These are phyloP conservation scores for Drosophila nr. perissopoda DNA, from an alignment of 2,888 invertebrate species.

Conservation along the genomic window DNA sequence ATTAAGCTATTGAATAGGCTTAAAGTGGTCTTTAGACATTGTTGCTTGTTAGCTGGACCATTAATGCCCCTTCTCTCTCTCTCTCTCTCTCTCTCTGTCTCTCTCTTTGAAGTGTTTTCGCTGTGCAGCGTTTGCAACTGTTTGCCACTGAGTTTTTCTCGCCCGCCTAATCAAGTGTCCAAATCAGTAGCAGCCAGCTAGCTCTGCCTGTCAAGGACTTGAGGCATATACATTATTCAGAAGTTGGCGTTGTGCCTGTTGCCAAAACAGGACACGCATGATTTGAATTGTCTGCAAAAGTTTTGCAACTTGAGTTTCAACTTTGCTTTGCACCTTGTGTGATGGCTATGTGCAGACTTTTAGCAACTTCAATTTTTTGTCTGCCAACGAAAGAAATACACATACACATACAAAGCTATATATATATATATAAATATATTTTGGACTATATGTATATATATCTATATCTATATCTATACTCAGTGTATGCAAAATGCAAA, in stretches of 20 bases:
- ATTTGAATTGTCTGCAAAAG: slow-evolving; percentile 68
- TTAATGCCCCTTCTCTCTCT: slow-evolving; percentile 18
- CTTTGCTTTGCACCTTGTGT: slow-evolving; percentile 67
- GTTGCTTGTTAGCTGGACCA: neutral
- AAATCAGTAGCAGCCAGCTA: slow-evolving; percentile 51
- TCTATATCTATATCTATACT: slow-evolving; percentile 27
- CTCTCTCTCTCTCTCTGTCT: neutral
- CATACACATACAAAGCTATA: slow-evolving; percentile 7
- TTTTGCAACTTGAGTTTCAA: slow-evolving; percentile 46
- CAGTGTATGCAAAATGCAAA: slow-evolving; percentile 76
- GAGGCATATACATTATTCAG: slow-evolving; percentile 66
- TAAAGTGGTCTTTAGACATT: neutral
- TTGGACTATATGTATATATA: slow-evolving; percentile 4
- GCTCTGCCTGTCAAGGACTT: slow-evolving; percentile 35
- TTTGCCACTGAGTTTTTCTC: slow-evolving; percentile 26
- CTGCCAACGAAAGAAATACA: slow-evolving; percentile 21
- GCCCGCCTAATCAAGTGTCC: slow-evolving; percentile 67
- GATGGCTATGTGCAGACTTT: slow-evolving; percentile 62
- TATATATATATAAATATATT: slow-evolving; percentile 26
- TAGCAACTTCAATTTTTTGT: slow-evolving; percentile 60
- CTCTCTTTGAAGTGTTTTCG: neutral
- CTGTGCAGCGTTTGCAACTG: neutral
- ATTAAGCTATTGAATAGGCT: neutral
- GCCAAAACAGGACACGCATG: slow-evolving; percentile 63
- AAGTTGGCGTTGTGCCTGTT: slow-evolving; percentile 44